Conservation (phyloP, 2,888 invertebrate genomes). For the Myathropa florea region DNA sequence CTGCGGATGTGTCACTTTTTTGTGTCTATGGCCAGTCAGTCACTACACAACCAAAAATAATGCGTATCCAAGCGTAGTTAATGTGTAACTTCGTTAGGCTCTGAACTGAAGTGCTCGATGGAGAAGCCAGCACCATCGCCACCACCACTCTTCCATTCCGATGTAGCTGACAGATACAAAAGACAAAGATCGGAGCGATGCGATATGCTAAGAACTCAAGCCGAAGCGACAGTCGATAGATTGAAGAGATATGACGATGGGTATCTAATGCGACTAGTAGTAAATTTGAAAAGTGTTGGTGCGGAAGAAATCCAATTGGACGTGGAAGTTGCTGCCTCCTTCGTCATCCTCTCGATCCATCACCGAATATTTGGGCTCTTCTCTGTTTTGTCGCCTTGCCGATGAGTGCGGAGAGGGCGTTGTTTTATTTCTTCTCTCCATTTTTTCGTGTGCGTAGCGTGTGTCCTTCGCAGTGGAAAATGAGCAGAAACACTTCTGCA, state of each 20-base stretch:
- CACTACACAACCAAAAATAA: slow-evolving; percentile 59
- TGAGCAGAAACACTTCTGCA: not conserved
- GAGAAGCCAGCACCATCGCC: slow-evolving; percentile 5
- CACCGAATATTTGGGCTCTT: not conserved
- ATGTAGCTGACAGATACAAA: slow-evolving; percentile 68
- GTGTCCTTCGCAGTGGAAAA: not conserved
- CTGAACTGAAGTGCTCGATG: slow-evolving; percentile 27
- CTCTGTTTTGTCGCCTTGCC: not conserved
- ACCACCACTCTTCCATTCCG: not conserved
- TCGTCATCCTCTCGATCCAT: not conserved
- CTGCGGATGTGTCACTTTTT: slow-evolving; percentile 67
- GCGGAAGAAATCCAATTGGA: slow-evolving; percentile 80
- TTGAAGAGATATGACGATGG: slow-evolving; percentile 72
- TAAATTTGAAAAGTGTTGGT: slow-evolving; percentile 80
- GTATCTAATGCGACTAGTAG: slow-evolving; percentile 73
- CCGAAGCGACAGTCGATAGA: slow-evolving; percentile 72
- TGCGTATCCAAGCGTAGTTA: slow-evolving; percentile 71
- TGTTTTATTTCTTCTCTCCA: not conserved
- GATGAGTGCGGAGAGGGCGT: not conserved
- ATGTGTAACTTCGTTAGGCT: slow-evolving; percentile 70
- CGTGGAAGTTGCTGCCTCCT: slow-evolving; percentile 62
- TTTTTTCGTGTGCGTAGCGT: not conserved
- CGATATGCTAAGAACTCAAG: slow-evolving; percentile 69
- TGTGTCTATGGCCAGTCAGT: slow-evolving; percentile 44
- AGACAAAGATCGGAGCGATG: slow-evolving; percentile 67